Base-by-base conservation (phyloP, 1,140 invertebrate genomes). In the Psix sp. region DNA sequence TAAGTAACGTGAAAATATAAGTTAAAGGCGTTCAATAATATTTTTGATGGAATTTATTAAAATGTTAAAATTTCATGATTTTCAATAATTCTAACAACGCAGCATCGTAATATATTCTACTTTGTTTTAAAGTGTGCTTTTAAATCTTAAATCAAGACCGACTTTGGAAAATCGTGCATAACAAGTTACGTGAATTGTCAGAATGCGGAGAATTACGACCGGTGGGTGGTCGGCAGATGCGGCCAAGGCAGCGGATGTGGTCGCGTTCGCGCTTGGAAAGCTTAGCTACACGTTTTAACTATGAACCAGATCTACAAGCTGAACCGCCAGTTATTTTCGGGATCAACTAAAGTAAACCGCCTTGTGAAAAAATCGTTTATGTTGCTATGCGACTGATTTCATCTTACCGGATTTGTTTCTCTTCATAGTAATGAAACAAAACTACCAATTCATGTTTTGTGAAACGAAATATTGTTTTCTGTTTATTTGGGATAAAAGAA, bases 181-280 rank as follows among this genome's bases (percentile, higher is more conserved):
- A 73, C 62, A 40, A 59, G 60, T 73, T 48, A 74, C 67, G 51
- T 14, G 63, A 45, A 77, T 57, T 77, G 68, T 77, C 68, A 74
- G 68, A 68, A 62, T 43, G 65, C 51, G 60, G 33, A 77, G 73
- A 78, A 67, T 74, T 77, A 77, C 67, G 70, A 68, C 62, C 62
- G 31, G 65, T 78, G 83, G 82, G 84, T 84, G 83, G 83, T 81
- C 82, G 60, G 56, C 80, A 82, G 77, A 80, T 80, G 78, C 70
- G 65, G 63, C 62, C 76, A 79, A 74, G 71, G 75, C 66, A 71
- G 66, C 81, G 79, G 79, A 83, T 84, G 82, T 80, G 79, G 80
- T 79, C 62, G 73, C 36, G 33, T 63, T 59, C 51, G 65, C 46
- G 59, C 59, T 52, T 31, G 54, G 70, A 48, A 68, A 73, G 57